Evolutionary conservation across 2,113 vertebrate species (phyloP).

Genomic region (Mohoua ochrocephala): DNA sequence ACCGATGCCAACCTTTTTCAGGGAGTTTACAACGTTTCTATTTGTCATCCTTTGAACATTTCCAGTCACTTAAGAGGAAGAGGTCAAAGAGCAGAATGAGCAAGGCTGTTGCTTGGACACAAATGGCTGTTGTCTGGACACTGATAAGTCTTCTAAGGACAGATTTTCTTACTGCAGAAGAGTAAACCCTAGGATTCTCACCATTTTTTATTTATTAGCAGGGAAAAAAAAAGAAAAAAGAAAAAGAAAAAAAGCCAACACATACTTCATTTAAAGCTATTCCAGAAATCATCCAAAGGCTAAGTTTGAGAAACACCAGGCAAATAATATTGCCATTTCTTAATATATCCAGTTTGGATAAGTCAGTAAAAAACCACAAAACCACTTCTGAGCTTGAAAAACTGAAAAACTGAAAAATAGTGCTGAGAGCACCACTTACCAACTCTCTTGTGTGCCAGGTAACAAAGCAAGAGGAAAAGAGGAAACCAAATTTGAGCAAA

Average conservation of each 20-base stretch:
- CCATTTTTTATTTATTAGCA: background rate
- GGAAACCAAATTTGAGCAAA: background rate
- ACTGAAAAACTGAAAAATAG: background rate
- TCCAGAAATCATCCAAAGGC: background rate
- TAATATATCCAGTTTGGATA: background rate
- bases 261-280: background rate
- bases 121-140: background rate
- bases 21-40: background rate
- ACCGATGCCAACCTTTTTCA: background rate
- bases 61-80: background rate
- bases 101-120: background rate
- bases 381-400: background rate
- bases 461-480: background rate
- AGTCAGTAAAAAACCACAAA: background rate
- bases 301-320: background rate
- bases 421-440: background rate
- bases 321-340: background rate
- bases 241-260: rapidly evolving
- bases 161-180: background rate
- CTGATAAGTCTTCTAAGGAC: background rate
- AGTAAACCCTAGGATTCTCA: background rate
- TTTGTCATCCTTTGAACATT: background rate
- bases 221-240: background rate
- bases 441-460: background rate
- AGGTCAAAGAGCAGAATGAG: background rate